Evolutionary conservation across 2,113 vertebrate genomes (phyloP), one percentile per base, ranked within the genome.

Genomic region (Corvus moneduloides): DNA sequence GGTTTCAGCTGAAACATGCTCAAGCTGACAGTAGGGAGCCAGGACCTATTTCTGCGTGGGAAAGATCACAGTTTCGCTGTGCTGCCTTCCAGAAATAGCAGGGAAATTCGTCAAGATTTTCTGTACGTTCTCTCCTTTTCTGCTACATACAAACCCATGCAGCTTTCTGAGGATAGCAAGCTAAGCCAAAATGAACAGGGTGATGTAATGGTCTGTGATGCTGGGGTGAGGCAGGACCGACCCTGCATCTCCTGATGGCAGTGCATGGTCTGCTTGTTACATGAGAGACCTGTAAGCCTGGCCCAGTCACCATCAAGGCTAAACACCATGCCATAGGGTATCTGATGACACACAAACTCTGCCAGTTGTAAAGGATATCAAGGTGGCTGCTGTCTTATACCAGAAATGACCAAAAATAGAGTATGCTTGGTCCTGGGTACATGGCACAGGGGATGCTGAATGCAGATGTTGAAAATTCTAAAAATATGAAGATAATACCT

Each of bases 71-170:
- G 93, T 91, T 96, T 96, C 79, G 11, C 88, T 77, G 55, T 87
- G 93, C 84, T 81, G 71, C 89, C 51, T 96, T 95, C 87, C 92
- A 97, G 94, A 96, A 97, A 97, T 94, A 97, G 84, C 74, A 93
- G 56, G 81, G 73, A 71, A 97, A 95, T 91, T 97, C 32, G 1
- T 94, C 96, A 94, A 77, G 63, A n/a, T 66, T 96, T 92, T 93
- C 84, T 97, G 93, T 73, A 92, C 72, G 33, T 85, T 85, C 58
- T 94, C 89, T 83, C 41, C 72, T 87, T 89, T 93, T 87, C 74
- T 87, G 82, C 88, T 84, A 93, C 41, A 35, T 90, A 43, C 76
- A 95, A 93, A 92, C 21, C 39, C 72, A 64, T 90, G 49, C 59
- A 88, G 82, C 73, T 64, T 91, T 78, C 69, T 75, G 52, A 63